Evolutionary conservation across 2,888 invertebrate species (phyloP), one percentile per base, ranked within the genome.

Genomic region (Agriopis leucophaearia): DNA sequence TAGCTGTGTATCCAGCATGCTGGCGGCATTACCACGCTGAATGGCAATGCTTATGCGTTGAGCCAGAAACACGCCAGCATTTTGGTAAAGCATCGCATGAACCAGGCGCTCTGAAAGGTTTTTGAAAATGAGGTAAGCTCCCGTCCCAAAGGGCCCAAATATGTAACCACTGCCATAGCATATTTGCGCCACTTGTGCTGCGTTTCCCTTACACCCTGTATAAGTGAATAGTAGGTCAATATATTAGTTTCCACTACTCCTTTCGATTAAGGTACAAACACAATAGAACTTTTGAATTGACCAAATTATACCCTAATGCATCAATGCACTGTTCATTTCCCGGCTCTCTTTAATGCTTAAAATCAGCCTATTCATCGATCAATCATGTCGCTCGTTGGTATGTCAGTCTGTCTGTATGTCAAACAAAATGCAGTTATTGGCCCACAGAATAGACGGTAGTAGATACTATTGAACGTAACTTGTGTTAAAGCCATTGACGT

Each of bases 281-380:
- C 47, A 47, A 47, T 16, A 16, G 9, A 18, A 18, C 15, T 47
- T 15, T 16, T 5, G 47, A 47, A 47, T 12, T 12, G 5, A 50
- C 50, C 50, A n/a, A 52, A 52, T 16, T 16, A 40, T 42, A 16
- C 54, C 6, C n/a, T 6, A 54, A 44, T 56, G 56, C 38, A 18
- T 59, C 48, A 59, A 59, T 59, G 59, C 50, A 27, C n/a, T 47
- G 44, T 40, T 58, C 9, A 59, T 59, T 50, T 59, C 59, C 59
- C 13, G 47, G 42, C 38, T 50, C 27, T 50, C 3, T 35, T 13
- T 16, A 18, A 55, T 35, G 36, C 13, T 27, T 59, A 50, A 55
- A 42, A 18, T 40, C 40, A 12, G 40, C 4, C 8, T 27, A 40
- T 59, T 59, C 50, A 59, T 38, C 40, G 50, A 50, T 59, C 50